Evolutionary conservation across 2,113 vertebrate genomes (phyloP), one percentile per base, ranked within the genome.

Genomic region (Phalacrocorax carbo): DNA sequence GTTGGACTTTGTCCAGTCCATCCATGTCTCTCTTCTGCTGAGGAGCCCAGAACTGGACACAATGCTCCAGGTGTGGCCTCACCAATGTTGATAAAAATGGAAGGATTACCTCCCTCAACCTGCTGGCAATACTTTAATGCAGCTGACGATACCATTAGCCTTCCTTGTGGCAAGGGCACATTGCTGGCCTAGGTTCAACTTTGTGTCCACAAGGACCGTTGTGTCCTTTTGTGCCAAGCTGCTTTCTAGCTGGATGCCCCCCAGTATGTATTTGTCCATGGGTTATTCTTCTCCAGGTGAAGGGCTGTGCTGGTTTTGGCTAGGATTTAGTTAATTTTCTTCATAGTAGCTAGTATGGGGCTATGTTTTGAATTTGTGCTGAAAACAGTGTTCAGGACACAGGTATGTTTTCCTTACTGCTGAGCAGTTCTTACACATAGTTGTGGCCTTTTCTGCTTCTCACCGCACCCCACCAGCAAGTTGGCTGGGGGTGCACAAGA

Each of bases 101-200:
- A 40, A 55, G 5, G 11, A 61, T 4, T 6, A 36, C 4, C 11
- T 25, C 29, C 9, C 4, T 64, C 15, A 16, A 14, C 29, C 0
- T 46, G 18, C 21, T 46, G 42, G 29, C 5, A 66, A 16, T 23
- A 57, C 5, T 69, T 73, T 27, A 51, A 87, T 44, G n/a, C 15
- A 83, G 13, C 4, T 2, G 12, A 51, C 36, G 21, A 8, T 52
- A n/a, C 10, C 5, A 29, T 46, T 79, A 75, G 11, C 11, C 13
- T 83, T 88, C 49, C 5, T 34, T 64, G 30, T 62, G 36, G 11
- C 25, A 72, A 71, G 22, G 34, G n/a, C 17, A 34, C 16, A 49
- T 40, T 40, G n/a, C 36, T n/a, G 66, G 30, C 30, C n/a, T 36
- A 49, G 10, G 17, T 40, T 82, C 46, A 61, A 25, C 30, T 84